phyloP scores from a whole-genome alignment of 2,888 invertebrate genomes.

The Metacarcinus magister region DNA sequence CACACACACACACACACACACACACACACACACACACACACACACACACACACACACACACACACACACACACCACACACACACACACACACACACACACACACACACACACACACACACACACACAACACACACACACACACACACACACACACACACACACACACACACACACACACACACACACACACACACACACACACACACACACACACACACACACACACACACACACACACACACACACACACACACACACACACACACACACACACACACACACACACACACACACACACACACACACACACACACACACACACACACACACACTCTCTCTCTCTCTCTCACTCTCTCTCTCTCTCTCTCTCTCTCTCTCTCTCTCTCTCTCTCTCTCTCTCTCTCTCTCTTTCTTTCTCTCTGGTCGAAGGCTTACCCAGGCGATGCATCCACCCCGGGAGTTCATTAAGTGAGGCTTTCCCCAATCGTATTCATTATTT shows the following conservation, averaged over 20 bases:
- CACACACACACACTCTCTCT: not conserved
- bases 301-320: not conserved
- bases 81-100: no score
- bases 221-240: no score
- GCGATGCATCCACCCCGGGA: not conserved
- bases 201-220: no score
- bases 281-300: not conserved
- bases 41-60: not conserved
- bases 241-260: no score
- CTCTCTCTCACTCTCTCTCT: constrained; percentile 39
- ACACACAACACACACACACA: no score
- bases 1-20: not conserved
- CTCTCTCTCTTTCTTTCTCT: constrained; percentile 11
- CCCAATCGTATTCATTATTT: not conserved
- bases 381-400: not conserved
- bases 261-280: no score
- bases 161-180: no score
- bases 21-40: not conserved
- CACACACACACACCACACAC: no score
- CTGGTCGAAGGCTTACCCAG: not conserved
- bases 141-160: not conserved
- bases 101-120: no score
- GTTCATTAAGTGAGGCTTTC: not conserved
- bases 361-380: constrained; percentile 31
- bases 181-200: no score